These are phyloP conservation scores for Formicarius rufipectus DNA, from an alignment of 2,113 vertebrate genomes.

Conservation along the genomic window DNA sequence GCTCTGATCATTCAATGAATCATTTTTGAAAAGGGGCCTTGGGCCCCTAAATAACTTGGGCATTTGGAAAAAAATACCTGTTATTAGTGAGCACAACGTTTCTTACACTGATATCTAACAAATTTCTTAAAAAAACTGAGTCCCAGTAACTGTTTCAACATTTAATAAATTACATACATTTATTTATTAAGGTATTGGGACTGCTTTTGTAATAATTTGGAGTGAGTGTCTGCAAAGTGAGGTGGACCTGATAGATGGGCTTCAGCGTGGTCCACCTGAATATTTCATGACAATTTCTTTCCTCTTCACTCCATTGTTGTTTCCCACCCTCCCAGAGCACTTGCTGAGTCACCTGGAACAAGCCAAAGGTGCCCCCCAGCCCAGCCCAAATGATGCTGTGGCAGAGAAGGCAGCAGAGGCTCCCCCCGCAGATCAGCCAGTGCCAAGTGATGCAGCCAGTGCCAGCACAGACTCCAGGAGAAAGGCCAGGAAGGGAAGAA, in stretches of 20 bases:
- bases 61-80: neutral
- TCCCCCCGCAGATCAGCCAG: neutral
- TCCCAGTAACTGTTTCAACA: neutral
- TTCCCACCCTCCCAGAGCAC: conserved; percentile 71
- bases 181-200: neutral
- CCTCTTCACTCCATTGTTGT: neutral
- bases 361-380: conserved; percentile 62
- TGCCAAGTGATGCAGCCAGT: neutral
- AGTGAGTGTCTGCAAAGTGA: neutral
- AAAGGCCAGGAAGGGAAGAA: conserved; percentile 81
- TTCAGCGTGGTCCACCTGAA: neutral
- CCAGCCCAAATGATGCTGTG: conserved; percentile 39
- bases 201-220: neutral
- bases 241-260: neutral
- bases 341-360: conserved; percentile 80
- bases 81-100: neutral
- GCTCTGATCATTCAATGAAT: neutral
- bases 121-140: neutral
- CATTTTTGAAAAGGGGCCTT: neutral
- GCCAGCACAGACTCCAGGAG: conserved; percentile 71
- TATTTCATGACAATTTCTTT: neutral
- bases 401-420: conserved; percentile 62
- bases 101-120: neutral
- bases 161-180: neutral
- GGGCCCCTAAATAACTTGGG: neutral